These are phyloP conservation scores for Xiphophorus couchianus DNA, from an alignment of 2,113 vertebrate genomes.

Conservation along the genomic window DNA sequence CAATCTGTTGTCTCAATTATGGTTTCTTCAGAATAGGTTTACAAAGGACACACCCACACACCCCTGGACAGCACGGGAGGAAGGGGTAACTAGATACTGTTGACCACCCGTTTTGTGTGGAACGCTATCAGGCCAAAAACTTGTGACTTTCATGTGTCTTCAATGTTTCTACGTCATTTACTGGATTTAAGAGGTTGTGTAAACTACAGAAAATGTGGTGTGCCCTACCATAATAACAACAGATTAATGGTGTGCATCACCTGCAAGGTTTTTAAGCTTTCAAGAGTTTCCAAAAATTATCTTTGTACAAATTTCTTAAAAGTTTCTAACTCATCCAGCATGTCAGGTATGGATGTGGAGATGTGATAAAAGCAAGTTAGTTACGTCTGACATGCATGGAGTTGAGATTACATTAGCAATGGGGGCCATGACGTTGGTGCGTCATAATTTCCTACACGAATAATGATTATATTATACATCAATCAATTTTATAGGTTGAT, in stretches of 20 bases:
- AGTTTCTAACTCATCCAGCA: too few relatives aligned
- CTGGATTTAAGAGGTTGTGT: too few relatives aligned
- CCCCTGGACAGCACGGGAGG: constrained; percentile 23
- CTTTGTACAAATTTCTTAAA: too few relatives aligned
- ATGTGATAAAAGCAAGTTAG: too few relatives aligned
- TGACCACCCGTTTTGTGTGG: background rate
- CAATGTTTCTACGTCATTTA: background rate
- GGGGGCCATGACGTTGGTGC: too few relatives aligned
- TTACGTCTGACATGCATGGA: too few relatives aligned
- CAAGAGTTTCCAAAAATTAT: too few relatives aligned
- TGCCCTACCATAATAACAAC: background rate
- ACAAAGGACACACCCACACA: constrained; percentile 18
- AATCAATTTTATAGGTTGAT: too few relatives aligned
- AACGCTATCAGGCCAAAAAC: background rate
- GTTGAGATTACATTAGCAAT: too few relatives aligned
- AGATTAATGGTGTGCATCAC: background rate
- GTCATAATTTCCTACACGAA: too few relatives aligned
- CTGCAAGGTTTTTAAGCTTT: background rate
- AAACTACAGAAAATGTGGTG: background rate
- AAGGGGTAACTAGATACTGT: constrained; percentile 21
- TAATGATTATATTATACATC: too few relatives aligned
- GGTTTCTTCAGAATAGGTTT: constrained; percentile 5
- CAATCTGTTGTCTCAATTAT: background rate
- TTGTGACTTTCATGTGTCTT: background rate
- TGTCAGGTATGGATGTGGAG: too few relatives aligned